phyloP scores from a whole-genome alignment of 2,797 vertebrate species.

The Sitta carolinensis region DNA sequence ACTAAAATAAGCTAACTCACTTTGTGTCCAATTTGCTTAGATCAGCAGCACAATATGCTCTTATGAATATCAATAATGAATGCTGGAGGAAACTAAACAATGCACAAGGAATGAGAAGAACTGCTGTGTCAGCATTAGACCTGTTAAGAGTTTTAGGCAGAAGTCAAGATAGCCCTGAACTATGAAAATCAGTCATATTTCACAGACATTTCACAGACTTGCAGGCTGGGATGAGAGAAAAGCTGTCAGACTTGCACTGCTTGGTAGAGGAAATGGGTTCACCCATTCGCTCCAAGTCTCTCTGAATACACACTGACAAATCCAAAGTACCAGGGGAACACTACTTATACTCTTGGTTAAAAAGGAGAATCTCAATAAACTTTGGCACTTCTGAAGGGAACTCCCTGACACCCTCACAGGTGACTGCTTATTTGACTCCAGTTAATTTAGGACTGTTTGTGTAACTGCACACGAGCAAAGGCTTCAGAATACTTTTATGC shows the following conservation, averaged over 20 bases:
- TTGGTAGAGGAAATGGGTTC: background rate
- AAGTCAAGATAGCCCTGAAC: background rate
- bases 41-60: background rate
- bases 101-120: background rate
- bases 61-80: constrained; percentile 10
- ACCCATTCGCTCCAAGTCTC: fast-evolving
- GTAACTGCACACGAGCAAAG: background rate
- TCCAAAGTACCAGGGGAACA: background rate
- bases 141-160: background rate
- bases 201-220: background rate
- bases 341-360: background rate
- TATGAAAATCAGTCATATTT: background rate
- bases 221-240: background rate
- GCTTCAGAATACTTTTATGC: background rate
- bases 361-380: background rate
- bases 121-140: background rate
- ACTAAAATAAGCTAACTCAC: background rate
- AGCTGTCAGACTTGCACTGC: fast-evolving
- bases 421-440: background rate
- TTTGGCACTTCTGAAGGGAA: background rate
- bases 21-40: background rate
- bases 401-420: background rate
- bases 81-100: background rate
- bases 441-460: background rate
- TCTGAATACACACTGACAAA: background rate